phyloP scores from a whole-genome alignment of 2,797 vertebrate genomes.

The Ateles fusciceps region DNA sequence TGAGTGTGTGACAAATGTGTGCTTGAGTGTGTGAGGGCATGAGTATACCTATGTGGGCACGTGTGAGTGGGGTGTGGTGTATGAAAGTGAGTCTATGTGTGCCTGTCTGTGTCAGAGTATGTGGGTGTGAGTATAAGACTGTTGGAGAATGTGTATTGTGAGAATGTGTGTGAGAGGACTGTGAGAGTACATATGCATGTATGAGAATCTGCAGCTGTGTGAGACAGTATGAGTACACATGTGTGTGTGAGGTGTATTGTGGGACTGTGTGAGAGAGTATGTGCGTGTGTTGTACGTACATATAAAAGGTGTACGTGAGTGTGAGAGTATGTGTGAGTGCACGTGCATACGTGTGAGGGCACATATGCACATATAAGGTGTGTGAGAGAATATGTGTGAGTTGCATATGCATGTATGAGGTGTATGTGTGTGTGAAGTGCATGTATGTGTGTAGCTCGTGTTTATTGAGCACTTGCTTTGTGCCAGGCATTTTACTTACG shows the following conservation, averaged over 20 bases:
- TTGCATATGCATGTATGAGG: neutral
- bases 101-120: neutral
- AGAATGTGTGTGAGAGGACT: neutral
- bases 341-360: too few species aligned
- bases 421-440: neutral
- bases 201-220: neutral
- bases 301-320: neutral
- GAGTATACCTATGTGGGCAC: neutral
- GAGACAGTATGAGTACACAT: neutral
- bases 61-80: neutral
- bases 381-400: neutral
- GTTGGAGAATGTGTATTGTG: too few species aligned
- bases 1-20: neutral
- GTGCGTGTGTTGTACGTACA: neutral
- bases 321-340: too few species aligned
- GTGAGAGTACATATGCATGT: neutral
- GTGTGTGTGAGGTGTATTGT: neutral
- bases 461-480: neutral
- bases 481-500: neutral
- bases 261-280: neutral
- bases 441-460: neutral
- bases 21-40: too few species aligned
- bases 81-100: neutral
- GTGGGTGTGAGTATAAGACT: neutral
- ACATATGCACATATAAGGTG: too few species aligned